Base-by-base conservation (phyloP, 2,888 invertebrate genomes). In the Creontiades dilutus region DNA sequence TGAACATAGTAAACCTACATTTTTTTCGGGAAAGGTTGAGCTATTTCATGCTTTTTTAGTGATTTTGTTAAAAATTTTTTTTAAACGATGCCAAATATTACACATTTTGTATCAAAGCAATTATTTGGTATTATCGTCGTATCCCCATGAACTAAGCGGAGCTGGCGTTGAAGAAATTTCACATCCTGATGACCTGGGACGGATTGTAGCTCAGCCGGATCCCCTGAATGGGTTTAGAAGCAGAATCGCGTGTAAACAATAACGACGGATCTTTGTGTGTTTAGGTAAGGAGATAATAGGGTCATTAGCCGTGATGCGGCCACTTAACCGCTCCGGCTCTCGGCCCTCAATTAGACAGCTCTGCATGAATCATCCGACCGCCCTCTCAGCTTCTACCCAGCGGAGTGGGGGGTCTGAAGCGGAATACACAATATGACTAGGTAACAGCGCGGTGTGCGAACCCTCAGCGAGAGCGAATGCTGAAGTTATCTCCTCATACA, bases 211-310 rank as follows among this genome's bases (percentile, higher is more conserved):
- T 23, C 75, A 86, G 27, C 68, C 7, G 68, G 68, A 27, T 68
- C 57, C 57, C 5, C 61, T 86, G 57, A 55, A 61, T 16, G 68
- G 48, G 28, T 23, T 81, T 12, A 46, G 28, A 37, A 19, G n/a
- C 47, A 19, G 78, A 78, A 78, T 78, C 80, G 88, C 80, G 88
- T 88, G 88, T 88, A 88, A 88, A 88, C 88, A 88, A 88, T 88
- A 78, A 76, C 78, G 55, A 88, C 88, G 88, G 88, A 88, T 88
- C 88, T 88, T 88, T 88, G 88, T 88, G 88, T 88, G 88, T 88
- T 88, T 88, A 88, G 88, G 88, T 88, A 57, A 88, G 80, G 78
- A 88, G 88, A 88, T 88, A 88, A 88, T 88, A 88, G 88, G 88
- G 88, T 88, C 88, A 88, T 88, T 88, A 88, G 88, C 88, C 78